Evolutionary conservation across 2,888 invertebrate species (phyloP), one percentile per base, ranked within the genome.

Genomic region (Ischnus inquisitorius): DNA sequence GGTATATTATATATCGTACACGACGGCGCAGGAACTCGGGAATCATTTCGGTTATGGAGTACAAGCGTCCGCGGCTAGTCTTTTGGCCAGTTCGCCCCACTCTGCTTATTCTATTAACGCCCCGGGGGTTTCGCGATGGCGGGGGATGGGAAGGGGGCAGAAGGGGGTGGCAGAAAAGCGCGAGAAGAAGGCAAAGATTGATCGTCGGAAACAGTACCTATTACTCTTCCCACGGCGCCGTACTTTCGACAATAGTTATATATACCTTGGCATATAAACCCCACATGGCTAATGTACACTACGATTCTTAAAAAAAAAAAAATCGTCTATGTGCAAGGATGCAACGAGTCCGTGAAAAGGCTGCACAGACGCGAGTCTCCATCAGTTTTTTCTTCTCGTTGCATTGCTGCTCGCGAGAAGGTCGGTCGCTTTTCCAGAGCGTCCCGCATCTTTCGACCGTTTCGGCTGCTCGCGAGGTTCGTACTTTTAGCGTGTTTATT

Each of bases 61-160:
- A 57, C 57, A 57, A 57, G 57, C 57, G 57, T 57, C 57, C 25
- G 22, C 14, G 25, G 57, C 57, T 2, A 57, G 57, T 57, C 57
- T 57, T 57, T 74, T 74, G 72, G 72, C 72, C 5, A 28, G 62
- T 74, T 74, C 28, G 60, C 16, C n/a, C 16, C 43, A 28, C 60
- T 72, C 46, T 60, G 28, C 72, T 62, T 74, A 74, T 74, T 74
- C 62, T 74, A 74, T 74, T 74, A 74, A n/a, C 72, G 43, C 46
- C 72, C 16, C 46, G 46, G 46, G 12, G 12, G 46, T n/a, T 46
- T 46, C 46, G 46, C 8, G 12, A 14, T 10, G n/a, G 34, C 4
- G 10, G 28, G n/a, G 48, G 5, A 28, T n/a, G n/a, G 68, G 34
- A 68, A 10, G 25, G 48, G 48, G 48, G 25, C n/a, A n/a, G n/a